A percentile compares a stretch with the other conserved stretches of the same genome.
phyloP scores from a whole-genome alignment of 2,113 vertebrate genomes.

The Mionectes macconnelli region DNA sequence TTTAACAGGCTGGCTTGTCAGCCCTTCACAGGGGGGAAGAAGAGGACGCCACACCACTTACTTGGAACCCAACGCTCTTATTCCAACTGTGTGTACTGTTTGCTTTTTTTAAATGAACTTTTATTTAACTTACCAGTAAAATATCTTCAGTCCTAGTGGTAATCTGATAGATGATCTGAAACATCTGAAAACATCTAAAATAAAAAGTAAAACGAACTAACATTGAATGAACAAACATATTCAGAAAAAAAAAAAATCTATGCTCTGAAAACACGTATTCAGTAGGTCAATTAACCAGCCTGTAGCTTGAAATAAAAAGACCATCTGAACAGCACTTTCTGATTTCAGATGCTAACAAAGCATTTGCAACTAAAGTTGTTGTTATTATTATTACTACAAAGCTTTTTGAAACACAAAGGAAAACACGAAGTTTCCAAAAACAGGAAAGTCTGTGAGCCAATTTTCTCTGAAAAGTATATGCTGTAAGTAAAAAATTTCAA shows the following conservation, averaged over 20 bases:
- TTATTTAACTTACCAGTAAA: conserved; percentile 80
- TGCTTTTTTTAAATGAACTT: neutral
- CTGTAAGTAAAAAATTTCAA: neutral
- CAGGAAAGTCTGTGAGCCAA: neutral
- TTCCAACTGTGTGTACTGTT: neutral
- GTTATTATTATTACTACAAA: neutral
- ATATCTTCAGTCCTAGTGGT: conserved; percentile 90
- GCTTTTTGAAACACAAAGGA: neutral
- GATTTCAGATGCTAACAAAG: neutral
- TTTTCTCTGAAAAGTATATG: neutral
- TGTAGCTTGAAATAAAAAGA: neutral
- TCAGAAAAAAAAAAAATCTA: neutral
- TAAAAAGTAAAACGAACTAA: neutral
- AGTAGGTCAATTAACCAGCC: neutral
- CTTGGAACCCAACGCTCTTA: neutral
- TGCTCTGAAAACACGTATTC: neutral
- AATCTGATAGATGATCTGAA: conserved; percentile 91
- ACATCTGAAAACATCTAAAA: conserved; percentile 92
- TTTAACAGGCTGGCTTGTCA: neutral
- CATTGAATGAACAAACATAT: rapidly evolving
- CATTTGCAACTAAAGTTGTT: neutral
- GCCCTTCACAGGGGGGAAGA: no score
- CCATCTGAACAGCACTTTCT: rapidly evolving
- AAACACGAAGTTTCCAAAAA: neutral
- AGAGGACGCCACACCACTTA: neutral